A percentile compares a stretch with the other conserved stretches of the same genome.
phyloP scores from a whole-genome alignment of 2,888 invertebrate species.

The Eucriotettix oculatus region DNA sequence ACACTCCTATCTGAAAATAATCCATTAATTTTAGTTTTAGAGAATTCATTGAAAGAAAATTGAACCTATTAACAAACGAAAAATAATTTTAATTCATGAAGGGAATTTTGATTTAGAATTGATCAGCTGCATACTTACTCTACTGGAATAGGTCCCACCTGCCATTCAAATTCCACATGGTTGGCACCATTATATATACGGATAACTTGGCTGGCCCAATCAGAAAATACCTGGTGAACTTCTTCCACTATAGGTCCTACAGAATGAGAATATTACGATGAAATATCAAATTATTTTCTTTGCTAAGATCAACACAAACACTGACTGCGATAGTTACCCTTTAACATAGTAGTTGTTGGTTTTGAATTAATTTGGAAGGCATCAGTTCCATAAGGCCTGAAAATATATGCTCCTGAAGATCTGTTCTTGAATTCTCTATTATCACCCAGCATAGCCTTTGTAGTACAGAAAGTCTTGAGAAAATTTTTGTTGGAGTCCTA shows the following conservation, averaged over 20 bases:
- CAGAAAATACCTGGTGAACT: slow-evolving; percentile 42
- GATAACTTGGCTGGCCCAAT: slow-evolving; percentile 44
- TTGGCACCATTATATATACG: slow-evolving; percentile 31
- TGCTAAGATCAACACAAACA: background rate
- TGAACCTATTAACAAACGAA: no score
- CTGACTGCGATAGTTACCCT: slow-evolving; percentile 14
- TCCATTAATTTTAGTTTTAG: no score
- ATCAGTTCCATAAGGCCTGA: slow-evolving; percentile 30
- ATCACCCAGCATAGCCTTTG: slow-evolving; percentile 27
- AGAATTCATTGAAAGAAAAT: no score
- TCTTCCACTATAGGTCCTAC: slow-evolving; percentile 34
- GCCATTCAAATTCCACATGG: slow-evolving; percentile 49
- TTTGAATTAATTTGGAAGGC: slow-evolving; percentile 25
- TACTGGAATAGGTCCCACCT: slow-evolving; percentile 60
- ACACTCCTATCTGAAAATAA: no score
- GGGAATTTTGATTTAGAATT: no score
- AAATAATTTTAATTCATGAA: no score
- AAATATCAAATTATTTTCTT: background rate
- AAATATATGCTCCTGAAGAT: slow-evolving; percentile 55
- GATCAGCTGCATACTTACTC: no score
- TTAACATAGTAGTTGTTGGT: slow-evolving; percentile 13
- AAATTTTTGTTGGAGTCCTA: background rate
- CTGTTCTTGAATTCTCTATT: slow-evolving; percentile 29
- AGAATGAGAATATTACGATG: background rate
- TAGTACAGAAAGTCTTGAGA: slow-evolving; percentile 34